Conservation (phyloP, 2,113 vertebrate genomes). For the Saccopteryx leptura region DNA sequence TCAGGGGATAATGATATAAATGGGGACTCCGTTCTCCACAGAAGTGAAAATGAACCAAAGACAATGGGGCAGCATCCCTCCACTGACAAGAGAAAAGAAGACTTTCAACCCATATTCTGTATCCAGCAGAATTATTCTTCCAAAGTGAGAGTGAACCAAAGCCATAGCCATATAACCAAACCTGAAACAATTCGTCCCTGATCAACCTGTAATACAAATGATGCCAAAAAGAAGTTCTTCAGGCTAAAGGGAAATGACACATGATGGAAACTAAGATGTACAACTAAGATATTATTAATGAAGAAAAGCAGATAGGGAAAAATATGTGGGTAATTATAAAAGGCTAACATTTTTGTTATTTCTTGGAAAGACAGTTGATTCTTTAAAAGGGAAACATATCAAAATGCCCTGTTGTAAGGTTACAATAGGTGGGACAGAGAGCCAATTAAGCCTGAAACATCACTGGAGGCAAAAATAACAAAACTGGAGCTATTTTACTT, state of each 20-base stretch:
- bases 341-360: not conserved
- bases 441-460: not conserved
- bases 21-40: not conserved
- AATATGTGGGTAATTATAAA: not conserved
- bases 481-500: not conserved
- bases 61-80: not conserved
- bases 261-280: not conserved
- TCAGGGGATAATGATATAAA: not conserved
- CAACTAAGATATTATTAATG: not conserved
- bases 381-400: not conserved
- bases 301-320: not conserved
- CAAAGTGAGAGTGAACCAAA: not conserved
- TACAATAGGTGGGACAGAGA: not conserved
- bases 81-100: not conserved
- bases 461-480: not conserved
- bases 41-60: not conserved
- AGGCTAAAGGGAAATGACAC: not conserved
- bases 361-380: not conserved
- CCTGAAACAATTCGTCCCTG: not conserved
- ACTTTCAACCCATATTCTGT: not conserved
- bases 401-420: not conserved
- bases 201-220: not conserved
- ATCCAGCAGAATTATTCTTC: not conserved
- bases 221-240: not conserved
- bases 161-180: not conserved